phyloP scores from a whole-genome alignment of 2,113 vertebrate genomes.

The Anguilla rostrata region DNA sequence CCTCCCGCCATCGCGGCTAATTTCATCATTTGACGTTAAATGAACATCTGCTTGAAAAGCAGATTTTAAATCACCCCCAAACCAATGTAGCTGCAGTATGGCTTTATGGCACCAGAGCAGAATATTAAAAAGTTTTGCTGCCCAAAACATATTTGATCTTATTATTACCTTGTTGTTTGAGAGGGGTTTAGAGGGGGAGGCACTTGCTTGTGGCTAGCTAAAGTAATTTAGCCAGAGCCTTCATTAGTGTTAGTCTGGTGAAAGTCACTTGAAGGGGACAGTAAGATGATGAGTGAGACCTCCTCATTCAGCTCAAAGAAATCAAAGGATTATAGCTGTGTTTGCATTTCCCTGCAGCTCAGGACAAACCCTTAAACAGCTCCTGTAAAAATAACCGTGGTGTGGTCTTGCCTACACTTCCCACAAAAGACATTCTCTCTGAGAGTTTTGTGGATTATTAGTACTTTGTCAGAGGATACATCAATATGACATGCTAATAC shows the following conservation, averaged over 20 bases:
- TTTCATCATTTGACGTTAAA: constrained; percentile 61
- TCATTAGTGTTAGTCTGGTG: constrained; percentile 40
- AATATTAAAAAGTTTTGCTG: constrained; percentile 45
- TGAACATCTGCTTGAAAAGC: constrained; percentile 65
- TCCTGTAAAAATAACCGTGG: constrained; percentile 37
- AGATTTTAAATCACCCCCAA: constrained; percentile 43
- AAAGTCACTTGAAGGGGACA: constrained; percentile 45
- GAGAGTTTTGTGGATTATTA: background rate
- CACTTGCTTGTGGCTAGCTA: constrained; percentile 46
- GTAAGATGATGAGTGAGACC: constrained; percentile 2
- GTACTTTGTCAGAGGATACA: constrained; percentile 7
- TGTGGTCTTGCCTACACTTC: background rate
- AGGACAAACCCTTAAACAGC: constrained; percentile 39
- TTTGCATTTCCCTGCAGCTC: constrained; percentile 41
- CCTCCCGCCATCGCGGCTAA: constrained; percentile 44
- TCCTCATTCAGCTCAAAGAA: constrained; percentile 48
- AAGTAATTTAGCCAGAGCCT: constrained; percentile 48
- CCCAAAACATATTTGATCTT: constrained; percentile 49
- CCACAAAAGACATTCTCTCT: constrained; percentile 1
- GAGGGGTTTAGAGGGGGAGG: constrained; percentile 41
- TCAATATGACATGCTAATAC: constrained; percentile 36
- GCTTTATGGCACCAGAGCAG: constrained; percentile 27
- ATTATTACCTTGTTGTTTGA: constrained; percentile 55
- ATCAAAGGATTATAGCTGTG: constrained; percentile 53
- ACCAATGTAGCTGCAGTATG: constrained; percentile 36